A percentile compares a stretch with the other conserved stretches of the same genome.
Evolutionary conservation across 2,797 vertebrate species (phyloP).

Genomic region (Gallinago nigripennis): DNA sequence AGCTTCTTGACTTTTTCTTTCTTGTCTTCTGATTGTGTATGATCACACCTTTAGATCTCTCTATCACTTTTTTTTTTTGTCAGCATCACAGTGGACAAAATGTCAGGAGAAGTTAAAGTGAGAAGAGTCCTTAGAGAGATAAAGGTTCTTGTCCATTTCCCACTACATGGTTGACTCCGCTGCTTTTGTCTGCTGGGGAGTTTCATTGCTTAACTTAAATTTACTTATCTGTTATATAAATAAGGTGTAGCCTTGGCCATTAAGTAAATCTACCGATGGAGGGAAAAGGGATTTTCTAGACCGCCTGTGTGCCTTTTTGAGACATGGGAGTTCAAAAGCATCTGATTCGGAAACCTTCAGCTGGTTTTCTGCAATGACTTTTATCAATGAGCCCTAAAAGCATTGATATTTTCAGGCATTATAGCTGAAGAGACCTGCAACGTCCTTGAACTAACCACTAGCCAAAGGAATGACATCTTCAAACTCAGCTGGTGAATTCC

Average conservation of each 20-base stretch:
- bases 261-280: conserved; percentile 18
- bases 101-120: conserved; percentile 51
- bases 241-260: neutral
- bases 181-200: neutral
- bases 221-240: conserved; percentile 56
- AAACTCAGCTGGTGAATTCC: neutral
- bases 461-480: neutral
- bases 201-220: conserved; percentile 41
- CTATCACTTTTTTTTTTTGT: neutral
- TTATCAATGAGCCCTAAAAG: conserved; percentile 48
- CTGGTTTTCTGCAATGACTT: conserved; percentile 33
- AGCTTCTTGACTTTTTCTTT: conserved; percentile 54
- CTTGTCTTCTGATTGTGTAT: conserved; percentile 10
- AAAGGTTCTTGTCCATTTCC: conserved; percentile 13
- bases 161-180: neutral
- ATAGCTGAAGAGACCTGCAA: conserved; percentile 14
- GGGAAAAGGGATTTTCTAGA: conserved; percentile 33
- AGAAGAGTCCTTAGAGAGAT: conserved; percentile 29
- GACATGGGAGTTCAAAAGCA: neutral
- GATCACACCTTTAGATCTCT: conserved; percentile 48
- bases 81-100: conserved; percentile 50
- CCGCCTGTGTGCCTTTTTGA: neutral
- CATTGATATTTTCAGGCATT: conserved; percentile 25
- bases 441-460: conserved; percentile 24
- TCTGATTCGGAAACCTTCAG: conserved; percentile 42